Evolutionary conservation across 2,888 invertebrate species (phyloP).

Genomic region (Limnephilus marmoratus): DNA sequence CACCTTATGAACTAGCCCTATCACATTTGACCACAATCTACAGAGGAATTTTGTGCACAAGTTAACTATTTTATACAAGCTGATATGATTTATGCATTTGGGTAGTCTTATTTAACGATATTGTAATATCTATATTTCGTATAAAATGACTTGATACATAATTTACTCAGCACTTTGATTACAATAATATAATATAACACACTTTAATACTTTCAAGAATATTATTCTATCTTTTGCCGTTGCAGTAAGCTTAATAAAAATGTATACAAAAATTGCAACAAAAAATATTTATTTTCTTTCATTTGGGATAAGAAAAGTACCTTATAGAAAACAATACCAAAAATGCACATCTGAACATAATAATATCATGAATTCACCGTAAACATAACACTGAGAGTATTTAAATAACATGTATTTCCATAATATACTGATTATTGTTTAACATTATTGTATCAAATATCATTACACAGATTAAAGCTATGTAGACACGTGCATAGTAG

Average conservation of each 20-base stretch:
- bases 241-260: conserved; percentile 27
- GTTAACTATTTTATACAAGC: conserved; percentile 62
- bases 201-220: conserved; percentile 29
- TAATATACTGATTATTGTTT: conserved; percentile 48
- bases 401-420: conserved; percentile 40
- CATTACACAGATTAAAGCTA: conserved; percentile 66
- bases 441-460: conserved; percentile 63
- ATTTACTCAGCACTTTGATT: conserved; percentile 39
- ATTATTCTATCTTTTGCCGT: background rate
- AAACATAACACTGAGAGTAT: conserved; percentile 40
- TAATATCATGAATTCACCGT: conserved; percentile 4
- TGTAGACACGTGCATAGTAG: conserved; percentile 75
- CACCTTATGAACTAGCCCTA: conserved; percentile 31
- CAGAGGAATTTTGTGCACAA: conserved; percentile 60
- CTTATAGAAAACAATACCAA: background rate
- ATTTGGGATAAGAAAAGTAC: conserved; percentile 23
- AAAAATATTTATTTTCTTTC: conserved; percentile 17
- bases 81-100: conserved; percentile 65
- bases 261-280: conserved; percentile 39
- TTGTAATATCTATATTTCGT: conserved; percentile 53
- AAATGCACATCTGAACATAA: conserved; percentile 24
- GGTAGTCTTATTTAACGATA: conserved; percentile 60
- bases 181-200: conserved; percentile 22
- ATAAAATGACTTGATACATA: conserved; percentile 53
- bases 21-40: conserved; percentile 55